Evolutionary conservation across 2,113 vertebrate species (phyloP), one percentile per base, ranked within the genome.

Genomic region (Vulpes vulpes): DNA sequence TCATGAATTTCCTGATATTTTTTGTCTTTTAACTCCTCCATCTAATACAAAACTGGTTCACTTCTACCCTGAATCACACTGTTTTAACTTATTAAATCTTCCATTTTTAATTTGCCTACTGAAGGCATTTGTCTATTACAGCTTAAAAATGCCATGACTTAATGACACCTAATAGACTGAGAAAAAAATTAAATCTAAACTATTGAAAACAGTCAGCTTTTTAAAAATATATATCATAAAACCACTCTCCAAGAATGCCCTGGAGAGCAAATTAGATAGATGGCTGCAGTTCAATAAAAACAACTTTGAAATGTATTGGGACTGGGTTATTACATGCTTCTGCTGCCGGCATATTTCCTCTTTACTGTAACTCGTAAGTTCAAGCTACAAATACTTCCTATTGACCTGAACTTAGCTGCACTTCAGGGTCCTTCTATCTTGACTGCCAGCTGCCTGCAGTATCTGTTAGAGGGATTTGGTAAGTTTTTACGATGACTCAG

Each of bases 191-290:
- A 93, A 96, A 92, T 14, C 86, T 38, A 32, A 94, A 90, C 78
- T 94, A 74, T 53, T 27, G 69, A 95, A 98, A 74, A 95, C 11
- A 95, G 87, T 67, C 60, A 96, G 14, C 11, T 73, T 91, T 96
- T 93, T 4, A 86, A 91, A 96, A 69, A 91, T 92, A 95, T 95
- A 20, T 59, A 53, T 38, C 30, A 76, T 88, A 92, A 98, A 97
- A 98, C 94, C 87, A 81, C 74, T 96, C 16, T 90, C 20, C 1
- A 84, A 96, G 30, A 65, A 89, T 91, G 11, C 64, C n/a, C 81
- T 91, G 87, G 86, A 97, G 95, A 98, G 83, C 12, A 95, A 98
- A 97, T 98, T 97, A 98, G 90, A 98, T 90, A 97, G 96, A 98
- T 95, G 78, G 82, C 53, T 89, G 79, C 49, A 94, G 81, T 97